Evolutionary conservation across 2,113 vertebrate species (phyloP).

Genomic region (Gopherus evgoodei): DNA sequence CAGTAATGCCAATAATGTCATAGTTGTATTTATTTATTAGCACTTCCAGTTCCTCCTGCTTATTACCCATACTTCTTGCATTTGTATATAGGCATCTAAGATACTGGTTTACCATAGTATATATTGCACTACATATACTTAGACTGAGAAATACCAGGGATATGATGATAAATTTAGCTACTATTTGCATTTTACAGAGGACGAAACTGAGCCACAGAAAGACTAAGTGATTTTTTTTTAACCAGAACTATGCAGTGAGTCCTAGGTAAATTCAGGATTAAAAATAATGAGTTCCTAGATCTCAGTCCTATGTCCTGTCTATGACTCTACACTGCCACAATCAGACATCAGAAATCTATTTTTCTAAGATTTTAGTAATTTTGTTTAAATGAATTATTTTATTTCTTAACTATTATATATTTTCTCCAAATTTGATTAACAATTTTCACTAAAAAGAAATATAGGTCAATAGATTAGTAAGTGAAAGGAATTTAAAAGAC

Average conservation of each 20-base stretch:
- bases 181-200: neutral
- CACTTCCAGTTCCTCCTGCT: too few relatives aligned
- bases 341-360: neutral
- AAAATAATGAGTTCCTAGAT: neutral
- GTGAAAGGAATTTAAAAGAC: conserved; percentile 9
- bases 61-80: too few relatives aligned
- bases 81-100: too few relatives aligned
- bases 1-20: too few relatives aligned
- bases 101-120: neutral
- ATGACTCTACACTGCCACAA: neutral
- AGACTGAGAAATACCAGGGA: neutral
- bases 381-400: conserved; percentile 10
- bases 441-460: conserved; percentile 45
- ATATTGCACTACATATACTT: neutral
- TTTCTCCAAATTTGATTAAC: conserved; percentile 5
- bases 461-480: conserved; percentile 30
- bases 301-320: neutral
- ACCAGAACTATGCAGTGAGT: neutral
- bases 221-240: neutral
- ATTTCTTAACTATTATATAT: conserved; percentile 29
- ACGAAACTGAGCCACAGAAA: conserved; percentile 21
- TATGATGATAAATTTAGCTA: neutral
- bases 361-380: neutral
- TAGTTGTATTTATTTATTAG: too few relatives aligned
- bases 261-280: conserved; percentile 13